Evolutionary conservation across 2,113 vertebrate species (phyloP).

Genomic region (Cariama cristata): DNA sequence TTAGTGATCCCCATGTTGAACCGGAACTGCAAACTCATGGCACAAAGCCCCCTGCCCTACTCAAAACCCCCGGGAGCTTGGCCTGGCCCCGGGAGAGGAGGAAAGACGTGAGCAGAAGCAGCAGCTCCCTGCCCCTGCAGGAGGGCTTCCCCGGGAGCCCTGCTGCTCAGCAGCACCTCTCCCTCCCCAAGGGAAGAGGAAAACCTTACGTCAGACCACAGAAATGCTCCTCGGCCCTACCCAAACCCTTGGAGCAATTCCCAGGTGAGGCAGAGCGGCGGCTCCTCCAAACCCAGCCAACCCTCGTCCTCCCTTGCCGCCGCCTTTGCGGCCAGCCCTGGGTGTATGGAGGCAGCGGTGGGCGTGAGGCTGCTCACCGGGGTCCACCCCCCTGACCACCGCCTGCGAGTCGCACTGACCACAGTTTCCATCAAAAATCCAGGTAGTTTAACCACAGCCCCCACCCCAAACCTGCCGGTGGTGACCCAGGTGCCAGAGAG

Average conservation of each 20-base stretch:
- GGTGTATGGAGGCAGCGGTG: not conserved
- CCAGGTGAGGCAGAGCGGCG: slow-evolving; percentile 2
- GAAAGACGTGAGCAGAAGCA: not conserved
- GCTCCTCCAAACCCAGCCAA: not conserved
- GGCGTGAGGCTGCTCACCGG: not conserved
- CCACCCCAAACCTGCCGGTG: not conserved
- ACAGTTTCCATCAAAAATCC: not conserved
- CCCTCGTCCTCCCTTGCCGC: not conserved
- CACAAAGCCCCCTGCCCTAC: not conserved
- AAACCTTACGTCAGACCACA: slow-evolving; percentile 44
- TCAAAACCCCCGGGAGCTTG: not conserved
- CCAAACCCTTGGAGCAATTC: slow-evolving; percentile 49
- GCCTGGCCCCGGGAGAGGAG: not conserved
- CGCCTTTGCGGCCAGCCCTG: not conserved
- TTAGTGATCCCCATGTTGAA: not conserved
- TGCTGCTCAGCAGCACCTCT: not conserved
- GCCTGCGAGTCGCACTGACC: not conserved
- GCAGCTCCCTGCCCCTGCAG: not conserved
- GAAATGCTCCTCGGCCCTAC: slow-evolving; percentile 52
- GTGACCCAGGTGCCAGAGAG: fast-evolving
- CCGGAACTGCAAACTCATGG: not conserved
- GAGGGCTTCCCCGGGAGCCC: not conserved
- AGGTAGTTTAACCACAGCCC: not conserved
- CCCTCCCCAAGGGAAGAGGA: slow-evolving; percentile 5
- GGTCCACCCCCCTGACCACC: not conserved